Percentiles rank a stretch among this genome's conserved stretches.
These are phyloP conservation scores for Rattus rattus DNA, from an alignment of 2,113 vertebrate species.

Conservation along the genomic window DNA sequence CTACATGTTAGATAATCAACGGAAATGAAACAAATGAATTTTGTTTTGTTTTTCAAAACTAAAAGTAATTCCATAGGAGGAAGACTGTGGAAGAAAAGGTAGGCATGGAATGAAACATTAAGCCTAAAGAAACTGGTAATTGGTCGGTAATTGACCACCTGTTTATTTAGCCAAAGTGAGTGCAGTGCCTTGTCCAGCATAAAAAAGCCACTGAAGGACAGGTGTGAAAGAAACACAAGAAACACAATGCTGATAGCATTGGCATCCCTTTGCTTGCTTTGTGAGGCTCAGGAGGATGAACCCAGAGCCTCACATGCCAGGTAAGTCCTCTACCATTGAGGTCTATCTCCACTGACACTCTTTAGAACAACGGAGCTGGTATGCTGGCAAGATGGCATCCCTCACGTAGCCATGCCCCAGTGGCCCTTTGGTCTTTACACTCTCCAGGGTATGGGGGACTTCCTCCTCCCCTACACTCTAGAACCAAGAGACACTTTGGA, in stretches of 20 bases:
- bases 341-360: background rate
- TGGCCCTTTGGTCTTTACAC: background rate
- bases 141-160: background rate
- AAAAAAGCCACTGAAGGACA: background rate
- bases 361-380: background rate
- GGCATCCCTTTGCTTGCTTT: background rate
- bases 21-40: background rate
- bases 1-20: background rate
- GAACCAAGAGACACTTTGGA: background rate
- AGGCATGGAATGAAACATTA: background rate
- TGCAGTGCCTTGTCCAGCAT: background rate
- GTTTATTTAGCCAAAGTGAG: background rate
- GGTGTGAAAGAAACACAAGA: background rate
- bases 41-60: background rate
- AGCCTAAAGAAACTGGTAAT: background rate
- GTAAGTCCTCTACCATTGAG: background rate
- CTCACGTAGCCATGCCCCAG: accelerated
- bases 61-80: background rate
- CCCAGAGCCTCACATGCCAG: too few relatives aligned
- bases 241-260: too few relatives aligned
- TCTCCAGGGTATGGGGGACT: background rate
- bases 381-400: too few relatives aligned
- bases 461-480: background rate
- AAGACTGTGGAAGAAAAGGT: background rate
- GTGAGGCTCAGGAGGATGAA: background rate